A percentile compares a stretch with the other conserved stretches of the same genome.
Evolutionary conservation across 2,797 vertebrate species (phyloP).

Genomic region (Typhlichthys subterraneus): DNA sequence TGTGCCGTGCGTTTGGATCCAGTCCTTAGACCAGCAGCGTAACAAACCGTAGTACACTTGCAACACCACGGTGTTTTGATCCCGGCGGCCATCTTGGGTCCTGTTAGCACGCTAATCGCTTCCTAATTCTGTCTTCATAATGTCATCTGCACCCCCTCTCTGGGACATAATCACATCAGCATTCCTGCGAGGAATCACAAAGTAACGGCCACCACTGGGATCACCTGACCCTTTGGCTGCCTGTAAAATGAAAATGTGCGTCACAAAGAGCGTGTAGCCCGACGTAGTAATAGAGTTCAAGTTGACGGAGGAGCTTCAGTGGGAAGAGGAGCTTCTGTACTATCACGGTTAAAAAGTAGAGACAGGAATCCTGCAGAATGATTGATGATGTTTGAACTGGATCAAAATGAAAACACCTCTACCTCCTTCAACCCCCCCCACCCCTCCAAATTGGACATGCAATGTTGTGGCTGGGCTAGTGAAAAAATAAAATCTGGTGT

Average conservation of each 20-base stretch:
- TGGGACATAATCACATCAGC: slow-evolving; percentile 45
- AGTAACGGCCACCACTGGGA: slow-evolving; percentile 39
- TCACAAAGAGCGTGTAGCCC: slow-evolving; percentile 6
- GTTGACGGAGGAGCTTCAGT: not conserved
- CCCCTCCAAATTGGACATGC: too few species aligned
- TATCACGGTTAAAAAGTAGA: slow-evolving; percentile 2
- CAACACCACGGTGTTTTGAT: not conserved
- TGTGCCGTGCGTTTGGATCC: too few species aligned
- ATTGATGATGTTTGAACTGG: too few species aligned
- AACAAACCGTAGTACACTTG: too few species aligned
- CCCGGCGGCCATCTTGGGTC: too few species aligned
- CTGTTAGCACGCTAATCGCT: not conserved
- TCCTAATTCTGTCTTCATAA: slow-evolving; percentile 53
- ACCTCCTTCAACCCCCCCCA: too few species aligned
- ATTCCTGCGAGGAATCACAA: slow-evolving; percentile 39
- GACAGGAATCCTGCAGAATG: too few species aligned
- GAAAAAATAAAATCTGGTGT: too few species aligned
- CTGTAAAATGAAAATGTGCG: slow-evolving; percentile 35
- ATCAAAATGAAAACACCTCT: too few species aligned
- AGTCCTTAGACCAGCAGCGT: too few species aligned
- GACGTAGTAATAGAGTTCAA: slow-evolving; percentile 23
- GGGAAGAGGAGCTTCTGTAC: slow-evolving; percentile 1
- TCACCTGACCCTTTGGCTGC: slow-evolving; percentile 32
- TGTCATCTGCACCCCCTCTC: slow-evolving; percentile 45
- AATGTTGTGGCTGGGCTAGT: too few species aligned